A percentile compares a stretch with the other conserved stretches of the same genome.
Evolutionary conservation across 2,888 invertebrate genomes (phyloP).

Genomic region (Drosophila vallismaia): DNA sequence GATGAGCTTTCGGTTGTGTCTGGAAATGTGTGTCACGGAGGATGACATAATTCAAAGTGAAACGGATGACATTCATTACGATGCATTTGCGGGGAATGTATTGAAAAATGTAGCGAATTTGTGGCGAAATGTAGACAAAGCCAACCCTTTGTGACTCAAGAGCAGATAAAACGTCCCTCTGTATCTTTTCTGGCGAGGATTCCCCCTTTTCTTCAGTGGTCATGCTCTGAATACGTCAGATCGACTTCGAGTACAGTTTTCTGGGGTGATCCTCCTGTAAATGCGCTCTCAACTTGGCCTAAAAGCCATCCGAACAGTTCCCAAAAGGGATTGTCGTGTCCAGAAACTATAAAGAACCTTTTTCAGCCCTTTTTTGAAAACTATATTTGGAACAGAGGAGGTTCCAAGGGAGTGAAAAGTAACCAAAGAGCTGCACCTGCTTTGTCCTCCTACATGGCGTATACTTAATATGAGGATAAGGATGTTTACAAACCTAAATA

Average conservation of each 20-base stretch:
- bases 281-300: conserved; percentile 25
- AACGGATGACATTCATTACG: conserved; percentile 81
- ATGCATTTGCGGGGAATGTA: conserved; percentile 49
- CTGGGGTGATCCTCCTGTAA: conserved; percentile 25
- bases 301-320: conserved; percentile 13
- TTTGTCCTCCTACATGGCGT: conserved; percentile 19
- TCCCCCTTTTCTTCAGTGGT: conserved; percentile 28
- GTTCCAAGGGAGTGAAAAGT: neutral
- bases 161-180: conserved; percentile 9
- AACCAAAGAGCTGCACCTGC: conserved; percentile 25
- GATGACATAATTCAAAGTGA: conserved; percentile 78
- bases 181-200: conserved; percentile 11
- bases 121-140: conserved; percentile 31
- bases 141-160: conserved; percentile 31
- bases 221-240: conserved; percentile 62
- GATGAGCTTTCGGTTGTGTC: conserved; percentile 23
- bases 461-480: conserved; percentile 10
- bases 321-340: conserved; percentile 8
- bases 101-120: conserved; percentile 50
- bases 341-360: neutral
- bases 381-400: no score
- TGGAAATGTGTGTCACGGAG: conserved; percentile 48
- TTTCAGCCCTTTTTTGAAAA: no score
- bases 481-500: neutral
- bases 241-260: neutral